These are phyloP conservation scores for Dendrophyllia cribrosa DNA, from an alignment of 64 coral and sea anemone species.

Conservation along the genomic window DNA sequence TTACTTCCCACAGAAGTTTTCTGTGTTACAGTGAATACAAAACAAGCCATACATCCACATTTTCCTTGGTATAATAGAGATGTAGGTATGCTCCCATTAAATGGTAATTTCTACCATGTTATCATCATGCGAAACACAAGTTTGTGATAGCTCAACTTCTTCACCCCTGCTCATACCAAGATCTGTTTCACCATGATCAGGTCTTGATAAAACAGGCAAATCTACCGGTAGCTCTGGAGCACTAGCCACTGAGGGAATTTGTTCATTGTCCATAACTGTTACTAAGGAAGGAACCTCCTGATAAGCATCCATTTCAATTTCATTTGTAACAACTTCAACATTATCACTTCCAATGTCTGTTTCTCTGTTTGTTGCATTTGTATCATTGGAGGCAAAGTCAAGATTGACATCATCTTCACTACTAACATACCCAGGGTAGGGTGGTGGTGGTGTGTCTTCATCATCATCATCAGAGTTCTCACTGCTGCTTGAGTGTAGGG, in stretches of 20 bases:
- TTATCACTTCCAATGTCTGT: neutral
- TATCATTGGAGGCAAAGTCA: neutral
- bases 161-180: neutral
- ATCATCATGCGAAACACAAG: neutral
- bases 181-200: neutral
- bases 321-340: neutral
- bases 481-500: neutral
- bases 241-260: neutral
- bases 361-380: neutral
- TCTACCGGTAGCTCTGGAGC: neutral
- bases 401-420: neutral
- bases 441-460: neutral
- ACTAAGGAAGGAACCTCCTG: neutral
- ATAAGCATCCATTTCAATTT: neutral
- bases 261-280: neutral
- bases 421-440: slow-evolving; percentile 10
- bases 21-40: too few species aligned
- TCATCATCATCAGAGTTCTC: slow-evolving; percentile 37
- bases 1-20: too few species aligned
- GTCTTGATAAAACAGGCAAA: neutral
- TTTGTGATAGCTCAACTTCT: neutral
- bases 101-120: too few species aligned
- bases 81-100: too few species aligned
- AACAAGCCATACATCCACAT: too few species aligned
- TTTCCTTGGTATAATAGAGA: too few species aligned